Evolutionary conservation across 2,888 invertebrate species (phyloP).

Genomic region (Nomada fucata): DNA sequence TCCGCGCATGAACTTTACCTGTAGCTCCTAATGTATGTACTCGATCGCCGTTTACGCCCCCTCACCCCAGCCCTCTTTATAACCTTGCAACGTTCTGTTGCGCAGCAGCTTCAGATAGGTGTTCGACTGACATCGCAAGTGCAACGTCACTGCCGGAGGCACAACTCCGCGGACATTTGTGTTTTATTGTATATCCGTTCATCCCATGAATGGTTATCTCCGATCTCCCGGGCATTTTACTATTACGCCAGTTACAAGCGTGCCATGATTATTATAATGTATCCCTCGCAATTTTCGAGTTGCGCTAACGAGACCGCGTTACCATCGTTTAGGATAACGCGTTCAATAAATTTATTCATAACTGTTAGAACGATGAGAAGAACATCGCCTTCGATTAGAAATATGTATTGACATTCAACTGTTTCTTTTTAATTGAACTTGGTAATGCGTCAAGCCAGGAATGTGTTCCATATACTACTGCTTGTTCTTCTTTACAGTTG

Average conservation of each 20-base stretch:
- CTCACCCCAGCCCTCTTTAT: conserved; percentile 2
- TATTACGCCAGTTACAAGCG: conserved; percentile 35
- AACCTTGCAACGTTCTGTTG: conserved; percentile 11
- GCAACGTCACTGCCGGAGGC: conserved; percentile 56
- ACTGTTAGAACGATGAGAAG: conserved; percentile 1
- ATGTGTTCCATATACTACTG: not conserved
- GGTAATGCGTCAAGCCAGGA: not conserved
- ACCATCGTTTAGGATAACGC: conserved; percentile 48
- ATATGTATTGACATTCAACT: not conserved
- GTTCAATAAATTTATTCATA: conserved; percentile 40
- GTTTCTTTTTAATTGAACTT: no score
- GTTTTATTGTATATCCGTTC: conserved; percentile 60
- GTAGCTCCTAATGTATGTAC: conserved; percentile 45
- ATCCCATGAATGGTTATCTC: conserved; percentile 55
- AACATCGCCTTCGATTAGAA: not conserved
- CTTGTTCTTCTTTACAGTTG: no score
- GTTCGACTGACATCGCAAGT: conserved; percentile 49
- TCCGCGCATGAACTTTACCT: conserved; percentile 48
- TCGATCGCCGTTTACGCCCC: conserved; percentile 19
- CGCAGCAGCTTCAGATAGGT: conserved; percentile 43
- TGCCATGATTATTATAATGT: conserved; percentile 56
- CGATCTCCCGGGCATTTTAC: conserved; percentile 48
- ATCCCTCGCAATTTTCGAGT: conserved; percentile 40
- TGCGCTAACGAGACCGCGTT: conserved; percentile 38
- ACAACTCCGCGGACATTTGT: conserved; percentile 44